These are phyloP conservation scores for Monarcha castaneiventris DNA, from an alignment of 2,113 vertebrate genomes.

Conservation along the genomic window DNA sequence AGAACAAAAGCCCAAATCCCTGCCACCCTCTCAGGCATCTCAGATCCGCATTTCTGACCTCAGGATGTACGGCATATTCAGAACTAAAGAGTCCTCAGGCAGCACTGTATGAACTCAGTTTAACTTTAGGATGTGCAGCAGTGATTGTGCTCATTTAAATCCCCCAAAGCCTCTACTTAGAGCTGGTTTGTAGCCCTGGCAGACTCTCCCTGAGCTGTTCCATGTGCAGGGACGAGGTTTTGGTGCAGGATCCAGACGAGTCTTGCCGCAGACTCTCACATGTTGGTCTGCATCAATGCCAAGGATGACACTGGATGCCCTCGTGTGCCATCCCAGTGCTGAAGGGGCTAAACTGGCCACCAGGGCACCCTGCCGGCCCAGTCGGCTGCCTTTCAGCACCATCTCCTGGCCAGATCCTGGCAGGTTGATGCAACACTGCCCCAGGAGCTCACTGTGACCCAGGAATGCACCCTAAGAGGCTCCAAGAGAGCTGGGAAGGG, in stretches of 20 bases:
- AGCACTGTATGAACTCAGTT: not conserved
- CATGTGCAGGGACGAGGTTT: not conserved
- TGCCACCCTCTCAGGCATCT: not conserved
- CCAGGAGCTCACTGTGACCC: not conserved
- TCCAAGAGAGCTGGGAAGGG: not conserved
- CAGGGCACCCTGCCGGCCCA: not conserved
- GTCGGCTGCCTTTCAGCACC: slow-evolving; percentile 41
- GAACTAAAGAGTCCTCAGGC: not conserved
- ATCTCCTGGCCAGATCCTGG: slow-evolving; percentile 28
- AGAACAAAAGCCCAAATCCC: not conserved
- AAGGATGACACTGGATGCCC: not conserved
- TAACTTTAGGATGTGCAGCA: not conserved
- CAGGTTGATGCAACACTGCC: not conserved
- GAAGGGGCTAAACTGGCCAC: not conserved
- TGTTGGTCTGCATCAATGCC: not conserved
- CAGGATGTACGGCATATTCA: not conserved
- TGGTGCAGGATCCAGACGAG: not conserved
- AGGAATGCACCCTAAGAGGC: not conserved
- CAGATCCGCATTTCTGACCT: not conserved
- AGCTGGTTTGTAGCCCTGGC: not conserved
- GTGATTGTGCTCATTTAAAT: not conserved
- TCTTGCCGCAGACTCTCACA: not conserved
- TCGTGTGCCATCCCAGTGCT: not conserved
- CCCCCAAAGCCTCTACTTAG: not conserved
- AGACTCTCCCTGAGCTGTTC: not conserved